Evolutionary conservation across 2,888 invertebrate species (phyloP).

Genomic region (Himalopsyche kuldschensis): DNA sequence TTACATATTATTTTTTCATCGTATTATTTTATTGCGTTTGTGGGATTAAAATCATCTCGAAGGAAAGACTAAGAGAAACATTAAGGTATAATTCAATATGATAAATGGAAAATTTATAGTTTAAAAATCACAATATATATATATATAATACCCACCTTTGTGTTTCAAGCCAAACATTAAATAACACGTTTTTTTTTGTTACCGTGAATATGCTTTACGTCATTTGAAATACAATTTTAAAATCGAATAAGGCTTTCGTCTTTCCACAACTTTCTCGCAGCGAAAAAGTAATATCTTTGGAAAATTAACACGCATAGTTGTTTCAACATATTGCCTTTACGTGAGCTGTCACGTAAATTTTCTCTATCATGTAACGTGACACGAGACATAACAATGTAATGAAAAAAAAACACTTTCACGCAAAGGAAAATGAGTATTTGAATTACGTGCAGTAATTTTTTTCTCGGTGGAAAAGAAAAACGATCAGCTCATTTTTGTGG

Average conservation of each 20-base stretch:
- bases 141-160: too few relatives aligned
- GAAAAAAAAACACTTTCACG: constrained; percentile 29
- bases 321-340: constrained; percentile 28
- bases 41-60: too few relatives aligned
- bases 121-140: too few relatives aligned
- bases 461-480: background rate
- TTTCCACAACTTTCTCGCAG: background rate
- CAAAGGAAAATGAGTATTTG: constrained; percentile 1
- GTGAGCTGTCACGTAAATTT: constrained; percentile 30
- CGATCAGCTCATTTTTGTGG: background rate
- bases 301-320: constrained; percentile 30
- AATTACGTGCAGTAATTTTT: constrained; percentile 10
- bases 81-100: too few relatives aligned
- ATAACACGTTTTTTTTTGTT: background rate
- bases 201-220: background rate
- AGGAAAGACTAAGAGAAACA: too few relatives aligned
- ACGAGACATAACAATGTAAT: constrained; percentile 21
- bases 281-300: constrained; percentile 20
- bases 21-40: too few relatives aligned
- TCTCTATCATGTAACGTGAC: constrained; percentile 25
- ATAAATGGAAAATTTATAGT: too few relatives aligned
- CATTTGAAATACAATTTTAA: background rate
- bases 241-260: background rate
- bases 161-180: background rate
- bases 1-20: too few relatives aligned